Conservation (phyloP, 2,888 invertebrate species). For the Blastobasis adustella region DNA sequence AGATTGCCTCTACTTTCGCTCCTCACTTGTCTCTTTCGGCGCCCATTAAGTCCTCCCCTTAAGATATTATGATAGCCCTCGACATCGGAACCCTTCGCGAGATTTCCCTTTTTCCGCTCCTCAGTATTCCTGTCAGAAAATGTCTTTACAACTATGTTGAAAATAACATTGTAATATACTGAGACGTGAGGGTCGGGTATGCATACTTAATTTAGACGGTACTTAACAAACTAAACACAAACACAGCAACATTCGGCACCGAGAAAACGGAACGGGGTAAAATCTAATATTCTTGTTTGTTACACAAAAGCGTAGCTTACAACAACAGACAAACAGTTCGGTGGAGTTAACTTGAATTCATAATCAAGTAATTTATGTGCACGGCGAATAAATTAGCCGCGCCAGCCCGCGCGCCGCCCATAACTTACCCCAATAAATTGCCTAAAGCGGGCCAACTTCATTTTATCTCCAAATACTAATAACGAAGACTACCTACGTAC, state of each 20-base stretch:
- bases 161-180: too few species aligned
- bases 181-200: too few species aligned
- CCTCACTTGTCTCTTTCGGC: slow-evolving; percentile 38
- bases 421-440: slow-evolving; percentile 75
- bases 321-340: slow-evolving; percentile 71
- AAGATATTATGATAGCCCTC: slow-evolving; percentile 19
- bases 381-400: slow-evolving; percentile 75
- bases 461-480: slow-evolving; percentile 74
- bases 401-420: slow-evolving; percentile 69
- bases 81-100: slow-evolving; percentile 10
- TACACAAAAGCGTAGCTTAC: slow-evolving; percentile 64
- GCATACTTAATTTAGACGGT: too few species aligned
- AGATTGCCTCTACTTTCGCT: slow-evolving; percentile 51
- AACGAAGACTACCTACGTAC: slow-evolving; percentile 59
- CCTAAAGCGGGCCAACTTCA: slow-evolving; percentile 73
- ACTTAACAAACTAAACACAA: slow-evolving; percentile 27
- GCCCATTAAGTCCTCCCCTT: slow-evolving; percentile 36
- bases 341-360: slow-evolving; percentile 72
- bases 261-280: slow-evolving; percentile 43
- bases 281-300: slow-evolving; percentile 65
- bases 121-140: slow-evolving; percentile 8
- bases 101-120: slow-evolving; percentile 9
- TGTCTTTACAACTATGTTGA: too few species aligned
- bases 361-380: slow-evolving; percentile 76
- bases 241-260: slow-evolving; percentile 18